These are phyloP conservation scores for Montipora cactus DNA, from an alignment of 64 coral and sea anemone genomes.

Conservation along the genomic window DNA sequence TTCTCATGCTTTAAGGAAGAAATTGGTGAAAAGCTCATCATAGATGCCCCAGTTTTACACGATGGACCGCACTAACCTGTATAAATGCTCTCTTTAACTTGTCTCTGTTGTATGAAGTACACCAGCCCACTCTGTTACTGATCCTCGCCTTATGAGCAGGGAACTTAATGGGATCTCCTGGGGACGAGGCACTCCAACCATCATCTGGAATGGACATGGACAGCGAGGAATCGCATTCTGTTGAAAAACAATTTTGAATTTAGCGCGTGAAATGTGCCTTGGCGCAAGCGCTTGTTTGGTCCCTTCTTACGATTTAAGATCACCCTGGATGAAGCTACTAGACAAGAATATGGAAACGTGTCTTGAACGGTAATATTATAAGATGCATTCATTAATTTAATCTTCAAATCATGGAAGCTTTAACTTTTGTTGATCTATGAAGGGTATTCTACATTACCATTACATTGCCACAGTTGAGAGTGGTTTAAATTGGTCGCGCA, in stretches of 20 bases:
- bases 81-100: slow-evolving; percentile 63
- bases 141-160: slow-evolving; percentile 69
- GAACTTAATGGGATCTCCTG: slow-evolving; percentile 28
- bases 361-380: too few species aligned
- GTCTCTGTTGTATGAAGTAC: slow-evolving; percentile 48
- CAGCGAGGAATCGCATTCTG: slow-evolving; percentile 69
- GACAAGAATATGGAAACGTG: too few species aligned
- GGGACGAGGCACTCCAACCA: slow-evolving; percentile 72
- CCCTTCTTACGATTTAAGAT: background rate
- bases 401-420: too few species aligned
- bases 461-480: too few species aligned
- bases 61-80: background rate
- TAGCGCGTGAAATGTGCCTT: background rate
- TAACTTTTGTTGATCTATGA: too few species aligned
- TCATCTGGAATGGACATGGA: slow-evolving; percentile 71
- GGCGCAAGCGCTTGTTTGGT: background rate
- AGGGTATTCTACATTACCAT: too few species aligned
- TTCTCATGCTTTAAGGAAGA: background rate
- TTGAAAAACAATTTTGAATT: background rate
- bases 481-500: too few species aligned
- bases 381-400: too few species aligned
- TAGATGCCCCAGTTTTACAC: background rate
- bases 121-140: slow-evolving; percentile 61
- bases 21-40: background rate
- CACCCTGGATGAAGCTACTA: too few species aligned